Evolutionary conservation across 2,113 vertebrate species (phyloP).

Genomic region (Silurus glanis): DNA sequence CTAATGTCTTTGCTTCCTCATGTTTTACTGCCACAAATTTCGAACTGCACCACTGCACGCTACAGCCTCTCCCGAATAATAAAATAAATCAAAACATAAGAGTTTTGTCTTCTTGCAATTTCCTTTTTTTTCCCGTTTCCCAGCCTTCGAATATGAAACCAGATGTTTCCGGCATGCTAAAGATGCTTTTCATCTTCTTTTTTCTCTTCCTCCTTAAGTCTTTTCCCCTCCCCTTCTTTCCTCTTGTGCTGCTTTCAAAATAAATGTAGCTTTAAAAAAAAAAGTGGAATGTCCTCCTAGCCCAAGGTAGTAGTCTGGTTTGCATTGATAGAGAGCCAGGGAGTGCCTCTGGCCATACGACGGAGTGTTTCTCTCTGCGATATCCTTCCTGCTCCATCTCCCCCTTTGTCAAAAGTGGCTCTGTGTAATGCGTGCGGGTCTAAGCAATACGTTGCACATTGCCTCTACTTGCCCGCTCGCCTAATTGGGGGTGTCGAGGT

Average conservation of each 20-base stretch:
- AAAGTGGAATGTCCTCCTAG: constrained; percentile 91
- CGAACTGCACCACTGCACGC: constrained; percentile 80
- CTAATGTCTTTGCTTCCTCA: constrained; percentile 79
- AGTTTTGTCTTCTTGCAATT: constrained; percentile 95
- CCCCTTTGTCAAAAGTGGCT: constrained; percentile 60
- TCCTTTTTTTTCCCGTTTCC: constrained; percentile 73
- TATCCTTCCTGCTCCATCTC: constrained; percentile 73
- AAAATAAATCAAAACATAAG: constrained; percentile 96
- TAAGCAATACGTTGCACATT: constrained; percentile 61
- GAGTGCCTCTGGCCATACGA: constrained; percentile 76
- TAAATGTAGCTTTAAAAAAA: constrained; percentile 78
- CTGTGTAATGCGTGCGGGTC: constrained; percentile 64
- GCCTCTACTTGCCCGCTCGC: constrained; percentile 40
- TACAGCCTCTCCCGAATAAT: constrained; percentile 82
- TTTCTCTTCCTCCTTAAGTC: constrained; percentile 43
- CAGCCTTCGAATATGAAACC: constrained; percentile 89
- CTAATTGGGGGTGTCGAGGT: constrained; percentile 75
- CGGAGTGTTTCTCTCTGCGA: constrained; percentile 67
- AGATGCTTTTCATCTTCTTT: constrained; percentile 93
- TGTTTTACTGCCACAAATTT: constrained; percentile 86
- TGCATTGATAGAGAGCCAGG: constrained; percentile 87
- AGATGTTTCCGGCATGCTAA: constrained; percentile 94
- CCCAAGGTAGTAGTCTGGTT: constrained; percentile 89
- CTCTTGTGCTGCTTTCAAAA: constrained; percentile 80
- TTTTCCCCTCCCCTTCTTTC: constrained; percentile 40